A percentile compares a stretch with the other conserved stretches of the same genome.
These are phyloP conservation scores for Odontesthes bonariensis DNA, from an alignment of 2,113 vertebrate genomes.

Conservation along the genomic window DNA sequence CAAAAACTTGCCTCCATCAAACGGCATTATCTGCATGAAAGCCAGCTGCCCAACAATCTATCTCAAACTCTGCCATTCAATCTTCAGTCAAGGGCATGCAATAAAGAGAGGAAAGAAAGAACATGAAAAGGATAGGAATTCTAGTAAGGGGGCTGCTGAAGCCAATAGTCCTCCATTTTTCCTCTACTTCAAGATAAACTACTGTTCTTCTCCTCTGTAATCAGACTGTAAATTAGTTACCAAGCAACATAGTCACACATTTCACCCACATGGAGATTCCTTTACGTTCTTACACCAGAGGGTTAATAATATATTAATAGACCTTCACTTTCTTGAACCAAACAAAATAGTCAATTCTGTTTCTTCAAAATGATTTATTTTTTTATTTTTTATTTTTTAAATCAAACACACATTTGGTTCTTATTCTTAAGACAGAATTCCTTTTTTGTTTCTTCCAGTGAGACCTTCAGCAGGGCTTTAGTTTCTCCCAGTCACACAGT, in stretches of 20 bases:
- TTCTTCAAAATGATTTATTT: neutral
- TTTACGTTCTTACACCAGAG: conserved; percentile 44
- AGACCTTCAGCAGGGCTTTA: conserved; percentile 34
- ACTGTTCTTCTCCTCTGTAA: conserved; percentile 23
- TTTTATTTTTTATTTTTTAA: neutral
- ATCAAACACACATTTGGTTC: neutral
- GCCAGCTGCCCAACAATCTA: conserved; percentile 95
- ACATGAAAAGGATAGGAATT: conserved; percentile 53
- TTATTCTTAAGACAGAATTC: conserved; percentile 4
- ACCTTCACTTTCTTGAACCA: conserved; percentile 43
- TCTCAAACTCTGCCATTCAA: conserved; percentile 90
- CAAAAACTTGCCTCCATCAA: conserved; percentile 96
- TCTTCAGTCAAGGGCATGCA: conserved; percentile 91
- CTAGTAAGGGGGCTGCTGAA: conserved; percentile 36
- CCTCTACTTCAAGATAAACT: conserved; percentile 38
- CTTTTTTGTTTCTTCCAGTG: neutral
- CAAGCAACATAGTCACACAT: conserved; percentile 70
- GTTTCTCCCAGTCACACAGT: conserved; percentile 10
- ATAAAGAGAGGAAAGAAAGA: conserved; percentile 78
- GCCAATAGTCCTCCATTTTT: conserved; percentile 13
- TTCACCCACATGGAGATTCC: conserved; percentile 46
- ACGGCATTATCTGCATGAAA: conserved; percentile 99
- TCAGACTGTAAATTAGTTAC: conserved; percentile 62
- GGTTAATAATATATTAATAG: conserved; percentile 60
- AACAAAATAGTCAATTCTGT: conserved; percentile 39